Base-by-base conservation (phyloP, 2,888 invertebrate genomes). In the Eledone cirrhosa region DNA sequence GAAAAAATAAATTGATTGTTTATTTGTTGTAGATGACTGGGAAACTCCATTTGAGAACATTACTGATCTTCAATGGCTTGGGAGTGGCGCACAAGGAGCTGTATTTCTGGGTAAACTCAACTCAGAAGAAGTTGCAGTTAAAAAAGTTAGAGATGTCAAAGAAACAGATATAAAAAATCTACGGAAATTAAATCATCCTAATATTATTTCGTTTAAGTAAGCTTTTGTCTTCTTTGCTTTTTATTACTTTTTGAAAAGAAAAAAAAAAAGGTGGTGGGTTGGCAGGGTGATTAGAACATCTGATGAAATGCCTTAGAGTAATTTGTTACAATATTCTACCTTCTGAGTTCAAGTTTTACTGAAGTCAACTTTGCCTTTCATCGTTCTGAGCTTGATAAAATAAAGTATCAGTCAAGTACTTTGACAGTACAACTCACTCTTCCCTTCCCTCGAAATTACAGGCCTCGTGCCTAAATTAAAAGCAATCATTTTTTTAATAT, bases 41-140 rank as follows among this genome's bases (percentile, higher is more conserved):
- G 97, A 98, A 91, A 96, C 98, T 82, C 95, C 96, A 0, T 97
- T 97, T 91, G 97, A 98, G 88, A 93, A 94, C 27, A 96, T 99
- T 82, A 95, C 94, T 78, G 95, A 97, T 86, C 92, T 98, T 79
- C 94, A 95, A 87, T 98, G 96, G 94, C 92, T 99, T 78, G 98
- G 98, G 0, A 95, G 96, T 80, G 99, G 99, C 0, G 97, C 98
- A 8, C 98, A 99, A 90, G 98, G 98, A 8, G 95, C 96, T 0
- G 98, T 99, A 0, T 98, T 96, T 91, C 94, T 95, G 78, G 98
- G 97, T 0, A 94, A 93, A 86, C 92, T 96, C 27, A 80, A 94
- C 93, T 88, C 87, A 11, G 95, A 96, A 90, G 94, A 94, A 86
- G 96, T 99, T 22, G 99, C 99, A 31, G 97, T 99, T 33, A 99